Percentiles rank a stretch among this genome's conserved stretches.
phyloP scores from a whole-genome alignment of 2,888 invertebrate species.

The Geotrupes spiniger region DNA sequence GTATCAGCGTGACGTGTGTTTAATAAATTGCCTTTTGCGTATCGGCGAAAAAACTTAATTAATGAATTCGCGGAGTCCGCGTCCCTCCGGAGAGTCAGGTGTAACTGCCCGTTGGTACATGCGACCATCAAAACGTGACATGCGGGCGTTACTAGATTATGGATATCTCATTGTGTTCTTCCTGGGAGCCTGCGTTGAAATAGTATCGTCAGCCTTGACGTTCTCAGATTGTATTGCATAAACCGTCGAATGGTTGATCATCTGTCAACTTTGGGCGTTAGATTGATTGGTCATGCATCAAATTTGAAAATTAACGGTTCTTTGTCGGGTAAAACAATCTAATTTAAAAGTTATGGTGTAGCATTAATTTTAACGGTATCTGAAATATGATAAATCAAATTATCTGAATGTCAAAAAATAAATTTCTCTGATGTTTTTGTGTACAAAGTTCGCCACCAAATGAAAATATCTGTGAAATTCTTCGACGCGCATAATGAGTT shows the following conservation, averaged over 20 bases:
- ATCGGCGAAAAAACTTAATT: constrained; percentile 22
- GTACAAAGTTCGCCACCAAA: no score
- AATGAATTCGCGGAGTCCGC: constrained; percentile 24
- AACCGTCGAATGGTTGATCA: constrained; percentile 17
- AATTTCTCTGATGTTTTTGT: no score
- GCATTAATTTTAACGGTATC: no score
- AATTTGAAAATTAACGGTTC: constrained; percentile 30
- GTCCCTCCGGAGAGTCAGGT: constrained; percentile 21
- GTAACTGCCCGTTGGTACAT: constrained; percentile 22
- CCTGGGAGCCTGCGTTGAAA: no score
- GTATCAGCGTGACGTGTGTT: constrained; percentile 24
- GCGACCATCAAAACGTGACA: constrained; percentile 20
- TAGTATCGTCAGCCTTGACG: no score
- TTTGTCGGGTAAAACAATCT: constrained; percentile 32
- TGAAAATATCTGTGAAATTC: no score
- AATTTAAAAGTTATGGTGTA: constrained; percentile 25
- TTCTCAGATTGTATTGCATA: constrained; percentile 7
- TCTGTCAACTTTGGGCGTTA: constrained; percentile 30
- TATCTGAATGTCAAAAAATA: no score
- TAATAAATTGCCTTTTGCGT: constrained; percentile 28
- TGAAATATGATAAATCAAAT: no score
- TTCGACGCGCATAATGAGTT: no score
- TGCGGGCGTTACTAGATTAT: constrained; percentile 10
- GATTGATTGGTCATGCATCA: constrained; percentile 33
- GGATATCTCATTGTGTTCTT: no score